These are phyloP conservation scores for Molossus molossus DNA, from an alignment of 2,797 vertebrate species.

Conservation along the genomic window DNA sequence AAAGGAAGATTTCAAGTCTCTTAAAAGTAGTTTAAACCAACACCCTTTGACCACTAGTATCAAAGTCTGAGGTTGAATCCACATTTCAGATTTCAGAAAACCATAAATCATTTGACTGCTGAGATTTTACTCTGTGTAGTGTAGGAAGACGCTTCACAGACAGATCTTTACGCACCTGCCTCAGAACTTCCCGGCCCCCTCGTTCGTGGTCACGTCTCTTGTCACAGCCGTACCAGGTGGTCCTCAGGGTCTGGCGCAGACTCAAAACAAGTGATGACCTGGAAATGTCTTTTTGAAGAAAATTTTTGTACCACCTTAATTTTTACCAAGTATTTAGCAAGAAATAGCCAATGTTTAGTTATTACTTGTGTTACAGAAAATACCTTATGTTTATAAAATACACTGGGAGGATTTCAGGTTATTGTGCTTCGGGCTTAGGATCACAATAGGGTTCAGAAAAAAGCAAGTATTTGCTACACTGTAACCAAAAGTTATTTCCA, in stretches of 20 bases:
- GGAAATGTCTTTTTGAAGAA: not conserved
- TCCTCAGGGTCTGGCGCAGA: not conserved
- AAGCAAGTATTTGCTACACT: not conserved
- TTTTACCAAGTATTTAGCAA: not conserved
- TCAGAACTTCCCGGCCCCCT: too few relatives aligned
- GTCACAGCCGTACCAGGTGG: not conserved
- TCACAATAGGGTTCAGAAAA: not conserved
- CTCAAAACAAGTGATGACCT: not conserved
- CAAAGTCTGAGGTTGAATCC: not conserved
- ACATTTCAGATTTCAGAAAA: slow-evolving; percentile 42
- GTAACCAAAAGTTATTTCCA: slow-evolving; percentile 8
- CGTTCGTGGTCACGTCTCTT: not conserved
- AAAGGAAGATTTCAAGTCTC: not conserved
- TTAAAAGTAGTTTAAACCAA: not conserved
- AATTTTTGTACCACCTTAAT: not conserved
- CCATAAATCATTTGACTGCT: not conserved
- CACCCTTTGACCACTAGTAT: not conserved
- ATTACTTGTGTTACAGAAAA: not conserved
- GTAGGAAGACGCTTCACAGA: not conserved
- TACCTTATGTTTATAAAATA: not conserved
- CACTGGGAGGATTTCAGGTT: not conserved
- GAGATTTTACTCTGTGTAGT: not conserved
- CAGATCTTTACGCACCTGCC: not conserved
- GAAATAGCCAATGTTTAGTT: not conserved
- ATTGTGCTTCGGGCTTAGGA: not conserved